These are phyloP conservation scores for Verasper variegatus DNA, from an alignment of 2,113 vertebrate species.

Conservation along the genomic window DNA sequence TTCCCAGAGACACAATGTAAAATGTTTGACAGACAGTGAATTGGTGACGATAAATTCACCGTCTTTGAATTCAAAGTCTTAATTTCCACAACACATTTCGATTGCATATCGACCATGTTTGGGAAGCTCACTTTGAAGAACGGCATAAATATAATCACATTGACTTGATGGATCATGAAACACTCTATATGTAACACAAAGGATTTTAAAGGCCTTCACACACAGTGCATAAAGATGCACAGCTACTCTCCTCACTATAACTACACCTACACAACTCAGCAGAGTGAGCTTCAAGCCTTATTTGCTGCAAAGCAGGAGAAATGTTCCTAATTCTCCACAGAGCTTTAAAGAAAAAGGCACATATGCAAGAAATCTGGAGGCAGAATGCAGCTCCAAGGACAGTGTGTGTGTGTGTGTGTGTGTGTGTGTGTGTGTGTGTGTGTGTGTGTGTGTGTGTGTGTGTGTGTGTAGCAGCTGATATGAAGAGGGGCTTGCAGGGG, in stretches of 20 bases:
- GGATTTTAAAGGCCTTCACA: slow-evolving; percentile 7
- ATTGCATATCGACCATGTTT: neutral
- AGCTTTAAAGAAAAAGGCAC: slow-evolving; percentile 35
- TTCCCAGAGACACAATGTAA: slow-evolving; percentile 9
- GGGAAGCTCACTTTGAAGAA: neutral
- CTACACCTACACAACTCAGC: slow-evolving; percentile 22
- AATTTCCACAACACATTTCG: neutral
- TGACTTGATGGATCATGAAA: neutral
- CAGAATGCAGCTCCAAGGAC: slow-evolving; percentile 63
- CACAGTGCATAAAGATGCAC: neutral
- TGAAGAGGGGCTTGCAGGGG: slow-evolving; percentile 48
- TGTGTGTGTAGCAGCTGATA: slow-evolving; percentile 31
- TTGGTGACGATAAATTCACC: neutral
- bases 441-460: slow-evolving; percentile 25
- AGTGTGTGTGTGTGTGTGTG: slow-evolving; percentile 38
- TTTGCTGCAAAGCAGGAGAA: slow-evolving; percentile 68
- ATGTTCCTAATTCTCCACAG: slow-evolving; percentile 51
- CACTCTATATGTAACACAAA: neutral
- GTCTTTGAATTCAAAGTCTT: neutral
- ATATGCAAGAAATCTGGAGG: slow-evolving; percentile 57
- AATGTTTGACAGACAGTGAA: slow-evolving; percentile 6
- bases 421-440: slow-evolving; percentile 33
- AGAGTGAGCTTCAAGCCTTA: slow-evolving; percentile 23
- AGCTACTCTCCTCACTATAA: neutral
- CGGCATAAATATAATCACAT: neutral